A percentile compares a stretch with the other conserved stretches of the same genome.
phyloP scores from a whole-genome alignment of 2,888 invertebrate genomes.

The Oscheius myriophilus region DNA sequence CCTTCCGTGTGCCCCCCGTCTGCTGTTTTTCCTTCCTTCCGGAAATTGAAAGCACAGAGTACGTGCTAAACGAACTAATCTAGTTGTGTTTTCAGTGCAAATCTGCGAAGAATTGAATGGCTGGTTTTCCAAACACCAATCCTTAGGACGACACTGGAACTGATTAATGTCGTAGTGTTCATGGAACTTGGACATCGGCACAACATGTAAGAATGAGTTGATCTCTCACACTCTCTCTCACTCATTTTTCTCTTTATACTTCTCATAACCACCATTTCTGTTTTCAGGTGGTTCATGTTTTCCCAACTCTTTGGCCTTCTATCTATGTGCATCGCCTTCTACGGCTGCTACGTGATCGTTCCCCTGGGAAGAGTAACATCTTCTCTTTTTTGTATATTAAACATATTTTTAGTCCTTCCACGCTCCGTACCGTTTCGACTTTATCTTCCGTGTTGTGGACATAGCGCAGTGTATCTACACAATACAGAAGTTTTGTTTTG shows the following conservation, averaged over 20 bases:
- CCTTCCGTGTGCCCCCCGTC: constrained; percentile 51
- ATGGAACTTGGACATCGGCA: constrained; percentile 56
- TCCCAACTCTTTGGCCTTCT: constrained; percentile 63
- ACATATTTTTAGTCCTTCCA: constrained; percentile 45
- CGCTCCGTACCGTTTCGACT: constrained; percentile 60
- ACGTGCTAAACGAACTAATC: not conserved
- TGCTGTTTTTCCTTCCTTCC: constrained; percentile 54
- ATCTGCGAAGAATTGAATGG: constrained; percentile 67
- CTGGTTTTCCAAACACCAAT: constrained; percentile 69
- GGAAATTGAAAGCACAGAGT: constrained; percentile 35
- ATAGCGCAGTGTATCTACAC: constrained; percentile 62
- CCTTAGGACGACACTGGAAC: constrained; percentile 62
- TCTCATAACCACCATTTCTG: not conserved
- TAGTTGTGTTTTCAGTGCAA: constrained; percentile 37
- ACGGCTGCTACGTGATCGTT: constrained; percentile 67
- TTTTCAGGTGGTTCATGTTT: constrained; percentile 63
- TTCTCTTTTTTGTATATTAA: not conserved
- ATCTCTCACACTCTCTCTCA: not conserved
- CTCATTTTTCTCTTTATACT: constrained; percentile 4
- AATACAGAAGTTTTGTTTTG: constrained; percentile 67
- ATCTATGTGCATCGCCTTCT: constrained; percentile 68
- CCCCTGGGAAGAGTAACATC: constrained; percentile 59
- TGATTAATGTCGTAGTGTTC: constrained; percentile 65
- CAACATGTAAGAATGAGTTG: constrained; percentile 33
- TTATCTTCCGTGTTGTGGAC: constrained; percentile 67